Base-by-base conservation (phyloP, 1,140 invertebrate species). In the Solenopsis fugax region DNA sequence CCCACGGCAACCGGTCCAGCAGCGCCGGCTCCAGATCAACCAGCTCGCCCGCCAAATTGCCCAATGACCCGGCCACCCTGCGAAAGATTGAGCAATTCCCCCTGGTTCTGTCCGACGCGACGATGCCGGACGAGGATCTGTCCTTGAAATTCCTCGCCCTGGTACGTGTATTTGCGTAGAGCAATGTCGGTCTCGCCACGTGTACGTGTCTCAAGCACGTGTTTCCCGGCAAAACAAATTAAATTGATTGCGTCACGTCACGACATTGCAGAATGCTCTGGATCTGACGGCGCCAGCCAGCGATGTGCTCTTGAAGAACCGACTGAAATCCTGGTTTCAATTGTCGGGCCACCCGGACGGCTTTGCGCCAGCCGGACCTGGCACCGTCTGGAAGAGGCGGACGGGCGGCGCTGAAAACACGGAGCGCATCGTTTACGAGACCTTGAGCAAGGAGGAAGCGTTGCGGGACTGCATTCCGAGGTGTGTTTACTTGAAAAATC, bases 361-460 rank as follows among this genome's bases (percentile, higher is more conserved):
- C 85, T 97, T 99, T 95, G 98, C 98, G 13, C 98, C 98, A 9
- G 98, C 98, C 3, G 98, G 98, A 0, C 98, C 98, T 2, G 98
- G 98, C 52, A 99, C 98, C 7, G 98, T 99, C 37, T 99, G 98
- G 97, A 99, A 99, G 95, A 97, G 98, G 86, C 97, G 97, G 34
- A 95, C 96, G 1, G 96, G 96, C 37, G 96, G 95, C 6, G 85
- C 93, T 95, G 98, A 99, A 96, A 97, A 98, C 96, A 97, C 96
- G 94, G 96, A 98, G 95, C 93, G 97, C 45, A 95, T 96, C 76
- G 98, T 98, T 2, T 99, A 99, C 94, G 97, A 98, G 92, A 96
- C 96, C 1, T 95, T 99, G 54, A 97, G 97, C 80, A 96, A 97
- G 67, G 98, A 99, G 92, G 96, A 97, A 4, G 96, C 96, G 41